Base-by-base conservation (phyloP, 2,888 invertebrate genomes). In the Cynaeus angustus region DNA sequence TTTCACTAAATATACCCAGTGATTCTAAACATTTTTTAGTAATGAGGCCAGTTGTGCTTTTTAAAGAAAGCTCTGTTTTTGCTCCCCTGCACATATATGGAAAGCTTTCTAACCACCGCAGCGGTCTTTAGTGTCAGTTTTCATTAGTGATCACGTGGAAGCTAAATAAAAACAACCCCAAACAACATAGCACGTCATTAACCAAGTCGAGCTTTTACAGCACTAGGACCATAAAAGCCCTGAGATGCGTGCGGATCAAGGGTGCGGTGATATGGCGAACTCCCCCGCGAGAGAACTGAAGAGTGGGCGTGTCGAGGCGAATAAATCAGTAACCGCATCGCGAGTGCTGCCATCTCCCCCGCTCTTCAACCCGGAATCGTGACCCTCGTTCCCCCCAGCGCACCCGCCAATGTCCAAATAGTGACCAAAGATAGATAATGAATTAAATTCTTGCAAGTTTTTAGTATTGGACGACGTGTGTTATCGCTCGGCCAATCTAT, bases 251-350 rank as follows among this genome's bases (percentile, higher is more conserved):
- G 75, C 72, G 59, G 72, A 73, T 64, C 64, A 56, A 73, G 73
- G 73, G 72, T 73, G 73, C 73, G 72, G 73, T 65, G 69, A 73
- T 74, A 71, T 73, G 72, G 59, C 71, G 74, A 75, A 75, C 79
- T 77, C 78, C 78, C 77, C 78, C 75, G 77, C 76, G 77, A 70
- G 66, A 55, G 77, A 74, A 75, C 78, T 78, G 77, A 77, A 79
- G 79, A 78, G 81, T 80, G 79, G 83, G 84, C 82, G 83, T 83
- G 83, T 77, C 80, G 71, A 73, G 71, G 80, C 75, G 79, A 80
- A 84, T 84, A 84, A 84, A 84, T 84, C 84, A 84, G 81, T 77
- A 81, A 82, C 83, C 83, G 78, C 81, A 80, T 77, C 80, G 78
- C 80, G 77, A 73, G 74, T 71, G 74, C 70, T 71, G 53, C 58